Evolutionary conservation across 2,888 invertebrate genomes (phyloP), one percentile per base, ranked within the genome.

Genomic region (Melanchra persicariae): DNA sequence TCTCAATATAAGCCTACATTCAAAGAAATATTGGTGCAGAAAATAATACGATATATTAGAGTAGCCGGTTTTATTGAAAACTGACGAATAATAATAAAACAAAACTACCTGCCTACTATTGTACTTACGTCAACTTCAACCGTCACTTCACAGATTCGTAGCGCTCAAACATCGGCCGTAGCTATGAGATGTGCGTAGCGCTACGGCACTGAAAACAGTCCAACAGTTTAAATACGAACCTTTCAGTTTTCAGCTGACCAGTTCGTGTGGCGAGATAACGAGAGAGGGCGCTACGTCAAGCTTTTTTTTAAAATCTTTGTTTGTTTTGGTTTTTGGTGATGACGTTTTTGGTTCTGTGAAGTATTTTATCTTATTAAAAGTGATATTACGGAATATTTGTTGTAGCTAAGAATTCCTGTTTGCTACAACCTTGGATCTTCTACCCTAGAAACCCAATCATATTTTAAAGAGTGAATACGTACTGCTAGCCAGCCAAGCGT

Each of bases 211-310:
- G 82, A 75, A 70, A 74, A 67, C 65, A 81, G 51, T 84, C 75
- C 64, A 63, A 73, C 79, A 73, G 75, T 70, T 75, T 81, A 75
- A 78, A 78, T 74, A 62, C 70, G 87, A 91, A 90, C 88, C 89
- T 88, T 91, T 88, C 89, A 90, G 91, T 77, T 89, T 91, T 90
- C 91, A 90, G 91, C 69, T 68, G 87, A 81, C 87, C 74, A 87
- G 85, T 84, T 91, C 77, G 90, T 92, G 77, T 84, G 26, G n/a
- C 51, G 58, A 34, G 51, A 59, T 70, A 74, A 73, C 86, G 80
- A 81, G 71, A 92, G 92, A 92, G 90, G 92, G 92, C 91, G 92
- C 81, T 87, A 78, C 72, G 51, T 71, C 24, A 67, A 69, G 57
- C 52, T 59, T 66, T 34, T 30, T 3, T 40, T 45, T 22, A 47